Conservation (phyloP, 1,140 invertebrate genomes). For the Lethrus apterus region DNA sequence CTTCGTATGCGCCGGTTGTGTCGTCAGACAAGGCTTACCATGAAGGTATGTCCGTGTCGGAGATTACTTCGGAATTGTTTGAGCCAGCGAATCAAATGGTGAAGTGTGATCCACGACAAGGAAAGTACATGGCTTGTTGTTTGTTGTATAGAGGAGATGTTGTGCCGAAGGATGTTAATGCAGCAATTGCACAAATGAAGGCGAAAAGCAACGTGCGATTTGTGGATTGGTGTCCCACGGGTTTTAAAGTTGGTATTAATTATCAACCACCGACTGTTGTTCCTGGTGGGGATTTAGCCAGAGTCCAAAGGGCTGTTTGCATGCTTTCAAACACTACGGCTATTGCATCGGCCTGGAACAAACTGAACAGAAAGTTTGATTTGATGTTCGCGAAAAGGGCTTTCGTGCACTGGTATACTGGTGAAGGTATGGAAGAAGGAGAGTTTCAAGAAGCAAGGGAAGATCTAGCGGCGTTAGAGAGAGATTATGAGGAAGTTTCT, state of each 20-base stretch:
- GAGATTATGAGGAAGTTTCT: conserved; percentile 57
- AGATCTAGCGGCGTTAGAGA: conserved; percentile 70
- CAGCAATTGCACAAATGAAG: conserved; percentile 72
- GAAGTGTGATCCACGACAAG: conserved; percentile 54
- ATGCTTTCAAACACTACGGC: conserved; percentile 59
- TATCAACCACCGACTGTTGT: conserved; percentile 62
- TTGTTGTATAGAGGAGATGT: conserved; percentile 59
- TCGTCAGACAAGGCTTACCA: conserved; percentile 55
- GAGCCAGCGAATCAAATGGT: conserved; percentile 59
- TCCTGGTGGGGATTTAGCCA: conserved; percentile 56
- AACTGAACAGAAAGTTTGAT: conserved; percentile 72
- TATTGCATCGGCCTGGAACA: conserved; percentile 57
- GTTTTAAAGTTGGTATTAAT: conserved; percentile 62
- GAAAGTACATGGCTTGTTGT: conserved; percentile 67
- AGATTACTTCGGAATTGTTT: conserved; percentile 58
- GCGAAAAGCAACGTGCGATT: conserved; percentile 51
- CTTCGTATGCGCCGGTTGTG: conserved; percentile 59
- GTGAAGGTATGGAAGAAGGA: conserved; percentile 69
- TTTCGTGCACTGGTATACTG: conserved; percentile 67
- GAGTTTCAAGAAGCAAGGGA: conserved; percentile 79
- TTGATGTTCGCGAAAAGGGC: conserved; percentile 69
- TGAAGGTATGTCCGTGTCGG: conserved; percentile 52
- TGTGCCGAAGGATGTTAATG: conserved; percentile 53
- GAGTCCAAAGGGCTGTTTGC: conserved; percentile 55
- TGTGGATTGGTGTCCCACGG: conserved; percentile 62